These are phyloP conservation scores for Trochalopteron elliotii DNA, from an alignment of 2,113 vertebrate species.

Conservation along the genomic window DNA sequence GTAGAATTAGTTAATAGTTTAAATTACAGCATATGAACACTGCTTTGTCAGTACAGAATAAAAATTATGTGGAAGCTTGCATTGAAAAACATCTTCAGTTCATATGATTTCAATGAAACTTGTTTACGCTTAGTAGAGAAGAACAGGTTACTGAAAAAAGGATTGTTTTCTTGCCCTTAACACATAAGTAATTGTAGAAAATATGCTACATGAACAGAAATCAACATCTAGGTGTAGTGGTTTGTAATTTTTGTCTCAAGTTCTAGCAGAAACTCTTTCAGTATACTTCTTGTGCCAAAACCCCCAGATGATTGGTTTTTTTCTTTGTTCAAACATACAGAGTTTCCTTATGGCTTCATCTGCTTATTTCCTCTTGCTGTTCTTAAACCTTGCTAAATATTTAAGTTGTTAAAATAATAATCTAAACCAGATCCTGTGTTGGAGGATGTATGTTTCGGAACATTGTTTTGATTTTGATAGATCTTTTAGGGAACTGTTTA, in stretches of 20 bases:
- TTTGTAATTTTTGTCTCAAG: not conserved
- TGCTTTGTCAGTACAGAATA: not conserved
- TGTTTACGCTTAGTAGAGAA: not conserved
- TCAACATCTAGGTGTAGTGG: not conserved
- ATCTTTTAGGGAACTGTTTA: not conserved
- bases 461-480: not conserved
- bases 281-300: not conserved
- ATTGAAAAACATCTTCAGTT: not conserved
- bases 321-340: not conserved
- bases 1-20: not conserved
- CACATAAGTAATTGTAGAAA: not conserved
- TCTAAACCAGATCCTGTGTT: not conserved
- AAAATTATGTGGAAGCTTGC: not conserved
- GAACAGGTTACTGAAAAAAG: not conserved
- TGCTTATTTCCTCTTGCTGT: not conserved
- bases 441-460: not conserved
- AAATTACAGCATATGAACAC: not conserved
- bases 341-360: not conserved
- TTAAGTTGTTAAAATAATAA: not conserved
- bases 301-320: not conserved
- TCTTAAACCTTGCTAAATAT: not conserved
- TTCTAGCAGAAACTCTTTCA: not conserved
- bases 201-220: not conserved
- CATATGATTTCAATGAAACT: not conserved
- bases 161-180: not conserved